Conservation (phyloP, 2,888 invertebrate genomes). For the Stenoptilia bipunctidactyla region DNA sequence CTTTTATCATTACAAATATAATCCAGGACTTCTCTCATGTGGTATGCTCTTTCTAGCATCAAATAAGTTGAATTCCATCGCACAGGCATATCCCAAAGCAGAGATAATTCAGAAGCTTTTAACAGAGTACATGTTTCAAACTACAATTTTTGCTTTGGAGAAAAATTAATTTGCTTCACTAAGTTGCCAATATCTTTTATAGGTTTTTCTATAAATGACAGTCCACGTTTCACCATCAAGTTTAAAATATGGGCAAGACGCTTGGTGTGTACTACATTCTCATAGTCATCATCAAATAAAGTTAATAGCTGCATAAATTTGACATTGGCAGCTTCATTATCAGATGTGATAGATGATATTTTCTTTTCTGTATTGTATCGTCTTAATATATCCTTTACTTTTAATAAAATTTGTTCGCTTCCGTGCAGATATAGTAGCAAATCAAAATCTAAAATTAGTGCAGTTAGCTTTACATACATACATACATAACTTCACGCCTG, state of each 20-base stretch:
- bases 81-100: constrained; percentile 5
- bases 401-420: constrained; percentile 1
- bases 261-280: constrained; percentile 3
- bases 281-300: constrained; percentile 8
- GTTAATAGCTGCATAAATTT: constrained; percentile 7
- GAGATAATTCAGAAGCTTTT: constrained; percentile 1
- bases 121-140: constrained; percentile 5
- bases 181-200: constrained; percentile 2
- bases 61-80: constrained; percentile 8
- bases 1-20: constrained; percentile 2
- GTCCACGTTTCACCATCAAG: neutral
- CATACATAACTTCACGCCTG: no score
- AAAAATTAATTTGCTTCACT: constrained; percentile 9
- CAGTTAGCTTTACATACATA: constrained; percentile 5
- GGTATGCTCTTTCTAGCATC: constrained; percentile 7
- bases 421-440: constrained; percentile 4
- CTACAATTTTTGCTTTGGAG: constrained; percentile 7
- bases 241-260: neutral
- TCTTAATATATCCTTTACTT: neutral
- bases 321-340: constrained; percentile 8
- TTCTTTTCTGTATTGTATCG: neutral
- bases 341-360: constrained; percentile 4
- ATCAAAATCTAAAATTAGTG: constrained; percentile 7
- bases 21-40: constrained; percentile 3
- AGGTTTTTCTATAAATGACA: neutral